Evolutionary conservation across 1,140 invertebrate genomes (phyloP).

Genomic region (Rhyacophila brunnea): DNA sequence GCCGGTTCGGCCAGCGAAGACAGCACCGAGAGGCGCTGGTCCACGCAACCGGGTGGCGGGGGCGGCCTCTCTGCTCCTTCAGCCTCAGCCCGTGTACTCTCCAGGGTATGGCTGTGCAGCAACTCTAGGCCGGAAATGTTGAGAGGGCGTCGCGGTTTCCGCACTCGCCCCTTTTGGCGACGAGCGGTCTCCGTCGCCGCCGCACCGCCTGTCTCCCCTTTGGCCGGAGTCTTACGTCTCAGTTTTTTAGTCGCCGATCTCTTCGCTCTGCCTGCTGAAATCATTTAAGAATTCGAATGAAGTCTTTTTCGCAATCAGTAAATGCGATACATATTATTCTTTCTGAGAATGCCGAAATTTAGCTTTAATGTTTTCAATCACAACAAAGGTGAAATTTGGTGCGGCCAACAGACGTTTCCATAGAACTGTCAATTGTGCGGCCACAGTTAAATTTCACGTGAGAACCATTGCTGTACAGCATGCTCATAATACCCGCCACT

Average conservation of each 20-base stretch:
- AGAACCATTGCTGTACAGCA: no score
- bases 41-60: conserved; percentile 84
- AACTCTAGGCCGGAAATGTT: conserved; percentile 74
- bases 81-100: conserved; percentile 69
- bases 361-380: no score
- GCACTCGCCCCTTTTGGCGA: conserved; percentile 44
- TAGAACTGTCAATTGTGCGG: no score
- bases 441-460: no score
- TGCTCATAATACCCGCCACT: no score
- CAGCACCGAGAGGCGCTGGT: conserved; percentile 80
- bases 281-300: no score
- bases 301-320: no score
- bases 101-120: conserved; percentile 84
- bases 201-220: background rate
- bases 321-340: no score
- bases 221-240: conserved; percentile 13
- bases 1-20: conserved; percentile 57
- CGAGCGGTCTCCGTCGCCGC: conserved; percentile 49
- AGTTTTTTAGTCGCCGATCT: conserved; percentile 27
- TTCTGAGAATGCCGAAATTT: no score
- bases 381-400: no score
- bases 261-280: no score
- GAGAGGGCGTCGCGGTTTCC: conserved; percentile 57
- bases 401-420: no score
- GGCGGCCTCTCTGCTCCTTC: conserved; percentile 65